These are phyloP conservation scores for Mormyrus iriodes DNA, from an alignment of 2,113 vertebrate species.

Conservation along the genomic window DNA sequence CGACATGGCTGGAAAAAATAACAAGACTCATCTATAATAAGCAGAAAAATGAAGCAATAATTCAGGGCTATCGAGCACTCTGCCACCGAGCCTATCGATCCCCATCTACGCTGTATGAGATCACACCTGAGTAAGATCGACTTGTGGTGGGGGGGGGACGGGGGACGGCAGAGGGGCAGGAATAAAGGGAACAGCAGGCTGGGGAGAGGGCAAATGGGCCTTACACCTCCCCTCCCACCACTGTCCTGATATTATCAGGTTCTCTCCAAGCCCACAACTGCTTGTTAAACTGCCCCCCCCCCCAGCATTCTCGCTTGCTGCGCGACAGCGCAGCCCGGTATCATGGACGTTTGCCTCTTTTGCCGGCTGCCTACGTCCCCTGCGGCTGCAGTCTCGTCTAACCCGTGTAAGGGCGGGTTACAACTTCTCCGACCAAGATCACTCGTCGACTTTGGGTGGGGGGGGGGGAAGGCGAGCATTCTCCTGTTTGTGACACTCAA, in stretches of 20 bases:
- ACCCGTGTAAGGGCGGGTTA: not conserved
- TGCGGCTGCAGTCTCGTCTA: not conserved
- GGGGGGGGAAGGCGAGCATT: not conserved
- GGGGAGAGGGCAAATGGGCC: slow-evolving; percentile 23
- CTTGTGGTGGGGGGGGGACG: slow-evolving; percentile 45
- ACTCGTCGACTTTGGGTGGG: not conserved
- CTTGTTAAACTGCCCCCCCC: slow-evolving; percentile 66
- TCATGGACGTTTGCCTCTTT: not conserved
- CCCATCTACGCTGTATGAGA: slow-evolving; percentile 77
- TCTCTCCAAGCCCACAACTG: slow-evolving; percentile 76
- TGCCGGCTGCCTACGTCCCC: not conserved
- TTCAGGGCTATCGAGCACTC: slow-evolving; percentile 88
- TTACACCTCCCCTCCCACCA: slow-evolving; percentile 69
- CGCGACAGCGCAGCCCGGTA: not conserved
- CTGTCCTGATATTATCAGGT: slow-evolving; percentile 81
- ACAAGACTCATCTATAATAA: slow-evolving; percentile 91
- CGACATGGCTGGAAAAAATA: slow-evolving; percentile 64
- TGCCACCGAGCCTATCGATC: slow-evolving; percentile 90
- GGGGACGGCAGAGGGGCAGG: slow-evolving; percentile 18
- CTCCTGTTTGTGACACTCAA: not conserved
- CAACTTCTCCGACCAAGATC: not conserved
- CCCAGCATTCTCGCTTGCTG: slow-evolving; percentile 62
- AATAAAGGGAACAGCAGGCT: slow-evolving; percentile 31
- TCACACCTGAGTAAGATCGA: slow-evolving; percentile 80
- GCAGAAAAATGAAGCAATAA: slow-evolving; percentile 96